phyloP scores from a whole-genome alignment of 1,140 invertebrate genomes.

The Arctopsyche grandis region DNA sequence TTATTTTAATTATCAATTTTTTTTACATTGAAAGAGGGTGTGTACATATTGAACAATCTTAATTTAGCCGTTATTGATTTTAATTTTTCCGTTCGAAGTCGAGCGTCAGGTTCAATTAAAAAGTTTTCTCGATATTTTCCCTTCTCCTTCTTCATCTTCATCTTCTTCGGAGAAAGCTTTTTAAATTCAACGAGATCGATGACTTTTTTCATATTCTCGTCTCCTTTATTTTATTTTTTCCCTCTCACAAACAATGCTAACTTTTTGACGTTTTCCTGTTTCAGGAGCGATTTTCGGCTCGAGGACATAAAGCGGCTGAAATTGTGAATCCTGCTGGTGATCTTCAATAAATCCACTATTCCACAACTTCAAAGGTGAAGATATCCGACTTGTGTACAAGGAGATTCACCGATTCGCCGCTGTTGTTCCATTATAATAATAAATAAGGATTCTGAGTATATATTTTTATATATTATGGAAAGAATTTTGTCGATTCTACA shows the following conservation, averaged over 20 bases:
- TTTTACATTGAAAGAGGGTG: neutral
- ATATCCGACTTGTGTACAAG: neutral
- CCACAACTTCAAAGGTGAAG: neutral
- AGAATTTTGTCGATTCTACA: neutral
- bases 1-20: too few relatives aligned
- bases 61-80: constrained; percentile 9
- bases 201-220: neutral
- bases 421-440: constrained; percentile 3
- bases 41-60: constrained; percentile 8
- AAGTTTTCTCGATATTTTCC: constrained; percentile 14
- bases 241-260: neutral
- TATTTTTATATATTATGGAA: neutral
- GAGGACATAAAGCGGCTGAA: constrained; percentile 48
- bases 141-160: neutral
- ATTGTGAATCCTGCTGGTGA: constrained; percentile 18
- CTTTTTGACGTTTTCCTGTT: constrained; percentile 25
- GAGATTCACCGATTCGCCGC: neutral
- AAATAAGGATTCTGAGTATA: neutral
- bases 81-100: neutral
- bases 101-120: neutral
- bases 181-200: neutral
- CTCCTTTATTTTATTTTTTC: constrained; percentile 19
- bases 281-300: constrained; percentile 49
- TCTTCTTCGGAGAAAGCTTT: neutral
- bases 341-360: neutral